Evolutionary conservation across 2,797 vertebrate genomes (phyloP).

Genomic region (Anguilla obscura): DNA sequence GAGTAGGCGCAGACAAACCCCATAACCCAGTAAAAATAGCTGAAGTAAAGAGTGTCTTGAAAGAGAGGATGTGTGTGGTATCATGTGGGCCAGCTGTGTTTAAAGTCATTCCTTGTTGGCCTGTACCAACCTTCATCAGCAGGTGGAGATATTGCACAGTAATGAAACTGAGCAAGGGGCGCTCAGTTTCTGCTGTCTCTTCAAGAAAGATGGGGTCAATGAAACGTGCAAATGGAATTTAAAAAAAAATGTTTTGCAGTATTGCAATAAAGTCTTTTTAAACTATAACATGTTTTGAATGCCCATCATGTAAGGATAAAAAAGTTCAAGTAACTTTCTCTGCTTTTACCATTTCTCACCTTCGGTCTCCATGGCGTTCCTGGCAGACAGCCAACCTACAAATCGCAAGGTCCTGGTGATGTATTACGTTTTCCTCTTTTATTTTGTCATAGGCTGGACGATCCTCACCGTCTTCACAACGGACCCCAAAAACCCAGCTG

Average conservation of each 20-base stretch:
- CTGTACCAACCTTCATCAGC: slow-evolving; percentile 23
- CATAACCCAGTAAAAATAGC: not conserved
- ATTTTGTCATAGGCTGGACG: too few relatives aligned
- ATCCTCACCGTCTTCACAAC: not conserved
- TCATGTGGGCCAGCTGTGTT: not conserved
- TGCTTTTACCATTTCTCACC: not conserved
- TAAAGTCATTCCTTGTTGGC: not conserved
- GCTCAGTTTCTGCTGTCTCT: not conserved
- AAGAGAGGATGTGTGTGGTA: not conserved
- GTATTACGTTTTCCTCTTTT: too few relatives aligned
- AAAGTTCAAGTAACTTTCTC: not conserved
- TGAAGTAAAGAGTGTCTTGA: not conserved
- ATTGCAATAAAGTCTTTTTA: not conserved
- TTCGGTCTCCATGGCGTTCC: not conserved
- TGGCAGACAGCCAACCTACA: not conserved
- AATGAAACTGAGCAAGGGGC: not conserved
- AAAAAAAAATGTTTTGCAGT: not conserved
- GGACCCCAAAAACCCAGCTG: not conserved
- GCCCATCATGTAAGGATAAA: not conserved
- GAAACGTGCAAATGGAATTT: not conserved
- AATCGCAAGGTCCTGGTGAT: too few relatives aligned
- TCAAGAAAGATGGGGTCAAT: not conserved
- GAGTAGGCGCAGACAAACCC: not conserved
- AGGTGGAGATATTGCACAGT: slow-evolving; percentile 29
- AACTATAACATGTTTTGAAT: not conserved